Base-by-base conservation (phyloP, 2,113 vertebrate genomes). In the Australoheros scitulus region DNA sequence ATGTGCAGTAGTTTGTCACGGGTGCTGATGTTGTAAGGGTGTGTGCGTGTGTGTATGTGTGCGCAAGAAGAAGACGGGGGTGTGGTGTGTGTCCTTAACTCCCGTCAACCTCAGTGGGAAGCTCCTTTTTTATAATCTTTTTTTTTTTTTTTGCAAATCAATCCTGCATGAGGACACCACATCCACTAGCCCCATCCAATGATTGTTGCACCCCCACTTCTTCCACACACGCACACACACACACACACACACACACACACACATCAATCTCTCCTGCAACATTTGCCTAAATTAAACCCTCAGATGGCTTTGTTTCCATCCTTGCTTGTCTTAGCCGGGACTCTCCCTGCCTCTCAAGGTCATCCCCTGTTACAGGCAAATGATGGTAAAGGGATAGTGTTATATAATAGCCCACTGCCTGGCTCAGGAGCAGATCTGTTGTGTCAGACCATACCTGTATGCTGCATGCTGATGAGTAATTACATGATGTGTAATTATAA, bases 301-400 rank as follows among this genome's bases (percentile, higher is more conserved):
- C 38, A 29, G 56, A 22, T 43, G 50, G 65, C n/a, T 50, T 17
- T 47, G 32, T 55, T 78, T 38, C 64, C 14, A 2, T 74, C 70
- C 79, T 61, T 61, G 81, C 26, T 56, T 63, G 38, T 57, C 56
- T 60, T 26, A 29, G 34, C 82, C 56, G 41, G 77, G 63, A 81
- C 88, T 90, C 82, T 81, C 82, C 82, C 87, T 83, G 75, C 50
- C 61, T 91, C 86, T 95, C 94, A 96, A 96, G 95, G 95, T 95
- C 95, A 95, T 92, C 78, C 85, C 87, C 75, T 90, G 86, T 88
- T 92, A 10, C 36, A 38, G 89, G 86, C 84, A 92, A 88, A 88
- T 87, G 78, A 87, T 90, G 86, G 80, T 87, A 79, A 89, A 91
- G 77, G 84, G 89, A 91, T 76, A 56, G 52, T 77, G 89, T 95